These are phyloP conservation scores for Trachelus troglodyta DNA, from an alignment of 2,888 invertebrate species.

Conservation along the genomic window DNA sequence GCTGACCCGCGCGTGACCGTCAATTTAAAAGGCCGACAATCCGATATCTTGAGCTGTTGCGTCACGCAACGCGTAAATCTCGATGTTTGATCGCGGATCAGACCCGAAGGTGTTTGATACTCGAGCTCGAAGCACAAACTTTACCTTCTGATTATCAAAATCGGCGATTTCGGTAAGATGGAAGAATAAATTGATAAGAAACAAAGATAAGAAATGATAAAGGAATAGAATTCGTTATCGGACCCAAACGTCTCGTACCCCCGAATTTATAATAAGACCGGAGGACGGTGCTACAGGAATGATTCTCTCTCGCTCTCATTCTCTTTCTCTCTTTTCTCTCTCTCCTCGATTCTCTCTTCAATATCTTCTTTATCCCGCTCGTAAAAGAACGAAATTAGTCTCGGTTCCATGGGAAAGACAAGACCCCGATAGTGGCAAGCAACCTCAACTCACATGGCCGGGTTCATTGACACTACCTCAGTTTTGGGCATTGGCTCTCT, in stretches of 20 bases:
- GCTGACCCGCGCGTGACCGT: conserved; percentile 49
- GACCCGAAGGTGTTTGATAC: too few species aligned
- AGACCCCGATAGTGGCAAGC: conserved; percentile 64
- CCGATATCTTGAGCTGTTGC: conserved; percentile 18
- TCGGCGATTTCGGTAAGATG: too few species aligned
- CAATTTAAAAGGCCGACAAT: conserved; percentile 28
- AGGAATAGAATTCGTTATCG: too few species aligned
- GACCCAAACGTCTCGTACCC: too few species aligned
- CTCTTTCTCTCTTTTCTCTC: conserved; percentile 1
- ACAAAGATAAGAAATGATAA: too few species aligned
- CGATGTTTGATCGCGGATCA: neutral
- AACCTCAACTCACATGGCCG: conserved; percentile 59
- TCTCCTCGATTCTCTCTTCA: conserved; percentile 9
- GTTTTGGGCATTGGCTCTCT: conserved; percentile 64
- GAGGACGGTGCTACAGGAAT: neutral
- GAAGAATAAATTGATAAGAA: too few species aligned
- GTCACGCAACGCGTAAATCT: conserved; percentile 10
- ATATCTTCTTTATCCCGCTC: conserved; percentile 40
- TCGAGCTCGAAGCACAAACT: too few species aligned
- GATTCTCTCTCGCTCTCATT: neutral
- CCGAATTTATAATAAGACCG: too few species aligned
- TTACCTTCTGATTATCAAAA: too few species aligned
- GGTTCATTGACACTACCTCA: conserved; percentile 65
- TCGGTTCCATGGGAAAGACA: conserved; percentile 66
- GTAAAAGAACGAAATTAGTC: conserved; percentile 65